These are phyloP conservation scores for Poeciliopsis retropinna DNA, from an alignment of 2,113 vertebrate species.

Conservation along the genomic window DNA sequence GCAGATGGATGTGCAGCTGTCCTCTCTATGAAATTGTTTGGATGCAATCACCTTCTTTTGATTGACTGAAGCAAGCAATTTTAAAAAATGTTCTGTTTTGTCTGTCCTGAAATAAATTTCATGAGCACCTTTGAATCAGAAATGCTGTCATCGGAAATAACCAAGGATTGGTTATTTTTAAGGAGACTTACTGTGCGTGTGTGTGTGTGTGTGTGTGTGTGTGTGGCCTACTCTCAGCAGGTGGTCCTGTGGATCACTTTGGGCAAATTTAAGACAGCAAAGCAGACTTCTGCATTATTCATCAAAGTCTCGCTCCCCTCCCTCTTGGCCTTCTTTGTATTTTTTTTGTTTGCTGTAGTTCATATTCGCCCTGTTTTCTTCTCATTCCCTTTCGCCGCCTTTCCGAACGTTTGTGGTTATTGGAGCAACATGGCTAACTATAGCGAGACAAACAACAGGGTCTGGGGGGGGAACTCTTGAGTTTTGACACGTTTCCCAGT, in stretches of 20 bases:
- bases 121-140: conserved; percentile 15
- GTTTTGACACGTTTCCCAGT: conserved; percentile 15
- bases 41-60: too few relatives aligned
- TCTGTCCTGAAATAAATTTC: background rate
- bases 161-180: background rate
- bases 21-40: too few relatives aligned
- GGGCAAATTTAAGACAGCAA: conserved; percentile 41
- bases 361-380: conserved; percentile 5
- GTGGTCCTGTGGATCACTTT: conserved; percentile 46
- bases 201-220: conserved; percentile 6
- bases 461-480: conserved; percentile 22
- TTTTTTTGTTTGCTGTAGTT: background rate
- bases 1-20: too few relatives aligned
- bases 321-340: background rate
- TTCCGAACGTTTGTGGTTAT: conserved; percentile 37
- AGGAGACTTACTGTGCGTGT: background rate
- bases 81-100: background rate
- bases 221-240: conserved; percentile 22
- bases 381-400: background rate
- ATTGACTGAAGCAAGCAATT: background rate
- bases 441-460: conserved; percentile 44
- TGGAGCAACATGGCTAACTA: conserved; percentile 39
- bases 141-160: conserved; percentile 8
- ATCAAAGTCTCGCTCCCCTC: conserved; percentile 16
- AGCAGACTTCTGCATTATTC: conserved; percentile 58